Evolutionary conservation across 2,797 vertebrate genomes (phyloP).

Genomic region (Spea hammondii): DNA sequence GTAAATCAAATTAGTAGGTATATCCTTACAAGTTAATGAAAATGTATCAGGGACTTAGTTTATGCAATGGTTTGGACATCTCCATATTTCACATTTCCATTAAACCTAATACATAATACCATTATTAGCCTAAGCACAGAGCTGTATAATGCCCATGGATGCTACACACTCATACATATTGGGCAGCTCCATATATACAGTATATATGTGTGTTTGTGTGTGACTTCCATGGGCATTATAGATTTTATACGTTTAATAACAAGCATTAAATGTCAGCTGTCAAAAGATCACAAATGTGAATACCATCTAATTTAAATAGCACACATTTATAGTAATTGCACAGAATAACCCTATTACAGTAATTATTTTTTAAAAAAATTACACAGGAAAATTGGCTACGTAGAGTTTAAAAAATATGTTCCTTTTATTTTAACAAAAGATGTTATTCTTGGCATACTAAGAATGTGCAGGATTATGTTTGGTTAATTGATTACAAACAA

Average conservation of each 20-base stretch:
- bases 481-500: constrained; percentile 12
- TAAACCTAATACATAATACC: background rate
- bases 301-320: constrained; percentile 1
- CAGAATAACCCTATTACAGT: constrained; percentile 9
- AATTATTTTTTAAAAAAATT: background rate
- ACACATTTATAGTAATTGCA: constrained; percentile 16
- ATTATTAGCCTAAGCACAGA: background rate
- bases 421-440: background rate
- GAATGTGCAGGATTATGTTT: constrained; percentile 7
- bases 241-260: background rate
- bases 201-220: too few relatives aligned
- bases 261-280: constrained; percentile 16
- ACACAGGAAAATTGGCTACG: background rate
- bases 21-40: too few relatives aligned
- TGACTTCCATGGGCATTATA: background rate
- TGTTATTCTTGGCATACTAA: background rate
- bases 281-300: background rate
- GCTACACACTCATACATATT: too few relatives aligned
- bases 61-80: too few relatives aligned
- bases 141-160: background rate
- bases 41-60: too few relatives aligned
- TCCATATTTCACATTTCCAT: too few relatives aligned
- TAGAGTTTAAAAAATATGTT: background rate
- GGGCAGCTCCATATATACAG: too few relatives aligned
- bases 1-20: too few relatives aligned